Evolutionary conservation across 2,113 vertebrate genomes (phyloP).

Genomic region (Orientallactaga bullata): DNA sequence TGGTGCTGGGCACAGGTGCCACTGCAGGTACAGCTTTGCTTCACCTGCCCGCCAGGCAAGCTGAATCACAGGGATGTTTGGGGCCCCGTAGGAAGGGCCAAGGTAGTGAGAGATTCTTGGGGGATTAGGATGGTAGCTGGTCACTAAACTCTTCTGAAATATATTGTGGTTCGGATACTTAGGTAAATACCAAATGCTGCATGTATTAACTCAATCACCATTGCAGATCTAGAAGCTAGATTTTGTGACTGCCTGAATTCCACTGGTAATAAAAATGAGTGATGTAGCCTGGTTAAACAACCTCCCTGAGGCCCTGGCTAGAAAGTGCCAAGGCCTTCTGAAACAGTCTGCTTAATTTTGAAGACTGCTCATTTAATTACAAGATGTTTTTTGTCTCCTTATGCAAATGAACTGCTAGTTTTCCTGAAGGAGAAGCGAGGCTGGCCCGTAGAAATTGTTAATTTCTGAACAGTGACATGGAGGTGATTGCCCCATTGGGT

Average conservation of each 20-base stretch:
- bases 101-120: not conserved
- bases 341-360: not conserved
- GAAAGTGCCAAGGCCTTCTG: not conserved
- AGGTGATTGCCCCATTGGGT: not conserved
- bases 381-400: constrained; percentile 15
- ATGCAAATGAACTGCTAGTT: not conserved
- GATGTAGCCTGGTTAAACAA: not conserved
- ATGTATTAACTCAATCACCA: not conserved
- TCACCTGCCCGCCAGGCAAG: not conserved
- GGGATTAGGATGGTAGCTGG: not conserved
- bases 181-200: not conserved
- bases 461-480: not conserved
- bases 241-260: not conserved
- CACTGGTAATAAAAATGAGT: not conserved
- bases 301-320: not conserved
- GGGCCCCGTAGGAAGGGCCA: not conserved
- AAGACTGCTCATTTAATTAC: constrained; percentile 8
- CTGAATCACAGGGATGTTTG: not conserved
- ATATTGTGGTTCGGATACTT: not conserved
- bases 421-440: not conserved
- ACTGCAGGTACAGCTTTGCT: not conserved
- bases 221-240: not conserved
- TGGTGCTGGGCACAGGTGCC: too few species aligned
- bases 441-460: not conserved
- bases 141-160: not conserved